Base-by-base conservation (phyloP, 2,113 vertebrate species). In the Phyllostomus discolor region DNA sequence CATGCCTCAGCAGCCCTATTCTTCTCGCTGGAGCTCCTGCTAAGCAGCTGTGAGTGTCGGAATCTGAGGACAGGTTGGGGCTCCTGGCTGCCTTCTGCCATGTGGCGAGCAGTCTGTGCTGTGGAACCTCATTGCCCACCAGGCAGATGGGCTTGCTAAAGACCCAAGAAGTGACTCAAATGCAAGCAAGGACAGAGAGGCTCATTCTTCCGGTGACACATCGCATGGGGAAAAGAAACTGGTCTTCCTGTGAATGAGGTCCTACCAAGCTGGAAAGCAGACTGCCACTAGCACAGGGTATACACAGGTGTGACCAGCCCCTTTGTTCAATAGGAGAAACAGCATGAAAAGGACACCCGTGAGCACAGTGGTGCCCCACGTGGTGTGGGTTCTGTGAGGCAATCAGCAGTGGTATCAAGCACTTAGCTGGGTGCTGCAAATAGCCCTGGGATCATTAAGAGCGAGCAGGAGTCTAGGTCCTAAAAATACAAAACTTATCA, bases 41-140 rank as follows among this genome's bases (percentile, higher is more conserved):
- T 57, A 4, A 9, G 7, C 26, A 67, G 48, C 54, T 17, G n/a
- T 16, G 88, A 33, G 1, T 19, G 12, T 15, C 75, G 17, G n/a
- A 33, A 4, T 0, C 0, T 4, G 33, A 46, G 20, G 70, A 26
- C 5, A 17, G 41, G 67, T 7, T 2, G 0, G 57, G 43, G 31
- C 10, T 50, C 24, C 19, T 28, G 57, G 20, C 33, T 12, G 33
- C 7, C 11, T 83, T 69, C 31, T 31, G 73, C 73, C n/a, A 26
- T 1, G 5, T 67, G 33, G 43, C 64, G 17, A 83, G 50, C 87
- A 38, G 7, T 10, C 4, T 3, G 6, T 64, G 54, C 72, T 70
- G 22, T 2, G 17, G 80, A 62, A n/a, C 67, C 87, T 70, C 76
- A 86, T 80, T 31, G 38, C 31, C 16, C 57, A 31, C 15, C 26